A percentile compares a stretch with the other conserved stretches of the same genome.
These are phyloP conservation scores for Oreortyx pictus DNA, from an alignment of 2,797 vertebrate genomes.

Conservation along the genomic window DNA sequence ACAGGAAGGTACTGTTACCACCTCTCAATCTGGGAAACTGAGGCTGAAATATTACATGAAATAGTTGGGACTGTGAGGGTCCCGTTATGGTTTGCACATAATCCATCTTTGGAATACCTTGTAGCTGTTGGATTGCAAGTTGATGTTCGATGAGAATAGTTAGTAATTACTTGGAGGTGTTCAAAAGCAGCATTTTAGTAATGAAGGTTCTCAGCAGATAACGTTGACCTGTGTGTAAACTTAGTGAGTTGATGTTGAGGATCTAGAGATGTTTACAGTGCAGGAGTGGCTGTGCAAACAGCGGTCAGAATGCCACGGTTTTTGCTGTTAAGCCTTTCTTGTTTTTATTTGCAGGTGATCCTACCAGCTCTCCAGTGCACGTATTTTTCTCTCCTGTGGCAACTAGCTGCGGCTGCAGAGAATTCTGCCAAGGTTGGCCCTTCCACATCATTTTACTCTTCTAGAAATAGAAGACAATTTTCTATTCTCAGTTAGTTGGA, in stretches of 20 bases:
- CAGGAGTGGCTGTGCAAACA: neutral
- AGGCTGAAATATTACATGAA: neutral
- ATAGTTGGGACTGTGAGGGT: neutral
- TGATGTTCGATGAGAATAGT: neutral
- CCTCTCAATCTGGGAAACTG: neutral
- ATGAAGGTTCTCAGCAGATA: neutral
- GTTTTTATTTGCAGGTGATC: slow-evolving; percentile 80
- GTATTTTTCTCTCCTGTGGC: slow-evolving; percentile 88
- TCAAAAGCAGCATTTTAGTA: neutral
- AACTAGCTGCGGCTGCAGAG: slow-evolving; percentile 81
- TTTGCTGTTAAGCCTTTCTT: slow-evolving; percentile 2
- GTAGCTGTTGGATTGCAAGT: neutral
- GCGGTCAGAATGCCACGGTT: neutral
- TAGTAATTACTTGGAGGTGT: neutral
- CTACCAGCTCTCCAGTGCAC: slow-evolving; percentile 86
- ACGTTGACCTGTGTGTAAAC: neutral
- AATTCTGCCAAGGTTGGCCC: slow-evolving; percentile 83
- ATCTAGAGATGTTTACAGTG: neutral
- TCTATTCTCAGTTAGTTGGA: neutral
- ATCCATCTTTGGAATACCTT: neutral
- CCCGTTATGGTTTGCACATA: neutral
- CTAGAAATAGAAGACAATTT: neutral
- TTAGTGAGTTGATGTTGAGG: neutral
- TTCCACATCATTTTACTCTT: neutral
- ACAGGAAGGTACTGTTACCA: neutral